These are phyloP conservation scores for Ursus arctos DNA, from an alignment of 2,113 vertebrate genomes.

Conservation along the genomic window DNA sequence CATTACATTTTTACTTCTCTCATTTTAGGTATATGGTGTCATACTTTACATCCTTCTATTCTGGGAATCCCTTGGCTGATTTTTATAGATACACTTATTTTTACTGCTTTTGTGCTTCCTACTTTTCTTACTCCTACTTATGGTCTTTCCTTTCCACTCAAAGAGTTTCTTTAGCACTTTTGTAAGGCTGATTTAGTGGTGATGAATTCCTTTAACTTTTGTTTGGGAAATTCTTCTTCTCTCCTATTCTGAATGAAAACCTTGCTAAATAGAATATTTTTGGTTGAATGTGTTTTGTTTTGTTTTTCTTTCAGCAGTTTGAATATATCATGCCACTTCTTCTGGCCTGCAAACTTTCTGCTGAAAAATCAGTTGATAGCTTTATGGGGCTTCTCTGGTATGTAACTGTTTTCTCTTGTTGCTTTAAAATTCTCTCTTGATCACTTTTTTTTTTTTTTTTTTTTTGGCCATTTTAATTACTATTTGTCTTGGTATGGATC, in stretches of 20 bases:
- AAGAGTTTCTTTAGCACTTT: not conserved
- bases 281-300: not conserved
- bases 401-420: not conserved
- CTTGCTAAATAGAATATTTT: not conserved
- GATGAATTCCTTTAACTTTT: not conserved
- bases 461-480: not conserved
- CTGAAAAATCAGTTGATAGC: not conserved
- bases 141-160: not conserved
- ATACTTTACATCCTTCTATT: not conserved
- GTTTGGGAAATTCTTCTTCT: not conserved
- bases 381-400: not conserved
- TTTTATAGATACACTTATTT: not conserved
- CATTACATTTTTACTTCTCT: not conserved
- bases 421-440: not conserved
- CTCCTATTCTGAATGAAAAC: not conserved
- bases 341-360: not conserved
- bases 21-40: not conserved
- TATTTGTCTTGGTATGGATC: not conserved
- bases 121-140: not conserved
- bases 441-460: not conserved
- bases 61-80: not conserved
- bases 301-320: not conserved
- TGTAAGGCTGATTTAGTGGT: not conserved
- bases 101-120: not conserved
- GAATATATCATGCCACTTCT: not conserved